phyloP scores from a whole-genome alignment of 1,140 invertebrate genomes.

The Macrobrachium rosenbergii region DNA sequence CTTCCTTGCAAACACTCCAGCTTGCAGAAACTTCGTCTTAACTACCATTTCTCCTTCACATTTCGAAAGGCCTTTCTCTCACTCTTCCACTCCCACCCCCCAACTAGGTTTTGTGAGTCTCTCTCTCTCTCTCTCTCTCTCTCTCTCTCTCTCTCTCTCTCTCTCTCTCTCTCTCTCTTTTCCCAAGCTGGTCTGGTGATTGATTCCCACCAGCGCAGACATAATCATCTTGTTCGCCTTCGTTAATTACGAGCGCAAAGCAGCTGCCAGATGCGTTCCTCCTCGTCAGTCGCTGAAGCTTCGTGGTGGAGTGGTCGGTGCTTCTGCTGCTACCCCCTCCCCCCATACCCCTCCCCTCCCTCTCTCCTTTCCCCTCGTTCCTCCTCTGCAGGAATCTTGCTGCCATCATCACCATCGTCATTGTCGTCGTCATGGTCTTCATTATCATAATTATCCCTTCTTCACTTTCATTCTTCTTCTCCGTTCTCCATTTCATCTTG shows the following conservation, averaged over 20 bases:
- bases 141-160: slow-evolving; percentile 8
- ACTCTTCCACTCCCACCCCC: neutral
- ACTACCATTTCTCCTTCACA: neutral
- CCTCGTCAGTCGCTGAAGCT: no score
- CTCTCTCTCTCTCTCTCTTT: no score
- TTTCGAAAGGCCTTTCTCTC: neutral
- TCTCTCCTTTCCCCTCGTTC: neutral
- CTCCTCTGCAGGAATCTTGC: slow-evolving; percentile 2
- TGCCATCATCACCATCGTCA: no score
- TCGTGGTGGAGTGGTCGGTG: slow-evolving; percentile 11
- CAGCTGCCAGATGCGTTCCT: no score
- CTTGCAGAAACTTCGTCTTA: neutral
- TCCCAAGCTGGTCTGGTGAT: neutral
- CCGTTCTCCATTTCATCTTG: no score
- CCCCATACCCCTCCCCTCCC: neutral
- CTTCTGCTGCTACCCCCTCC: neutral
- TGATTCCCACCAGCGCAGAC: neutral
- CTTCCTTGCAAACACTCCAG: neutral
- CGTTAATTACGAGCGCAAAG: no score
- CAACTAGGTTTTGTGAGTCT: neutral
- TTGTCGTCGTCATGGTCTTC: no score
- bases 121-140: slow-evolving; percentile 34
- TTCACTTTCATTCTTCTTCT: no score
- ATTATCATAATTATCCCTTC: no score
- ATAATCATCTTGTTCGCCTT: neutral